phyloP scores from a whole-genome alignment of 2,888 invertebrate species.

The Epistrophe grossulariae region DNA sequence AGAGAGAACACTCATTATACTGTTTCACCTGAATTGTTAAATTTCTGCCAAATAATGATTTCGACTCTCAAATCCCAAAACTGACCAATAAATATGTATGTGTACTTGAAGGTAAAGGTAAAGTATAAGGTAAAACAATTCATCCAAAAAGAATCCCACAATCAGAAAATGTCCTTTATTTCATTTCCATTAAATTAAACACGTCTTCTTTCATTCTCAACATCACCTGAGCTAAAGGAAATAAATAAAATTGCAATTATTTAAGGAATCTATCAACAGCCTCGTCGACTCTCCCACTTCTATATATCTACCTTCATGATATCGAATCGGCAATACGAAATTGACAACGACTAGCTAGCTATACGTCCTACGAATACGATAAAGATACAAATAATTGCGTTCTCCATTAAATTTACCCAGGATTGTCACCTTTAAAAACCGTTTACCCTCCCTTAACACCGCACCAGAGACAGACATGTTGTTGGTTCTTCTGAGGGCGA shows the following conservation, averaged over 20 bases:
- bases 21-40: constrained; percentile 43
- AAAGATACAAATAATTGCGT: constrained; percentile 66
- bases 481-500: neutral
- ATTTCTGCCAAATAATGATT: constrained; percentile 34
- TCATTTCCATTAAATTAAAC: constrained; percentile 60
- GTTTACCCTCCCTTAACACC: constrained; percentile 42
- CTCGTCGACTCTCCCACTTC: constrained; percentile 5
- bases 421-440: constrained; percentile 63
- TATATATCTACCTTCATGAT: neutral
- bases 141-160: constrained; percentile 34
- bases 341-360: neutral
- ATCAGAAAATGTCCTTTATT: constrained; percentile 49
- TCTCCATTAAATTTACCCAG: constrained; percentile 66
- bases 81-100: constrained; percentile 51
- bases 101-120: neutral
- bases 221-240: constrained; percentile 32
- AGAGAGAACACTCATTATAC: constrained; percentile 54
- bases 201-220: constrained; percentile 43
- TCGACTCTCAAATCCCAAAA: constrained; percentile 5
- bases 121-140: constrained; percentile 6
- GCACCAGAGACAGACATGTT: neutral
- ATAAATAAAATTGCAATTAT: constrained; percentile 72
- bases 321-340: constrained; percentile 7
- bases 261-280: constrained; percentile 64
- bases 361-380: neutral